Evolutionary conservation across 2,113 vertebrate genomes (phyloP).

Genomic region (Cebidichthys violaceus): DNA sequence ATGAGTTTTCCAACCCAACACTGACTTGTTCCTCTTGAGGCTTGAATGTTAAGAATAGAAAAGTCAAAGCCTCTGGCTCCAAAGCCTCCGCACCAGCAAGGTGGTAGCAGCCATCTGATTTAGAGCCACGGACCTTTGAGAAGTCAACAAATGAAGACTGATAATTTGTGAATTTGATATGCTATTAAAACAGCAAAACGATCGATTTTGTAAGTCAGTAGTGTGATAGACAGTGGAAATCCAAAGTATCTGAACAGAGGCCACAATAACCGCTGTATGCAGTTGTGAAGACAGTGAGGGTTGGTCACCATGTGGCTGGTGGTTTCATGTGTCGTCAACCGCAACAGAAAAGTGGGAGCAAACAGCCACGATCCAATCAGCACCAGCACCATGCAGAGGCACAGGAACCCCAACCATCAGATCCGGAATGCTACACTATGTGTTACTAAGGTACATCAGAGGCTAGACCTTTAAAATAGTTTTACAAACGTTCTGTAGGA

Average conservation of each 20-base stretch:
- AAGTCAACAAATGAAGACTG: neutral
- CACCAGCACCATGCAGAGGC: constrained; percentile 96
- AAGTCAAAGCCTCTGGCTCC: constrained; percentile 69
- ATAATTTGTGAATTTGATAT: constrained; percentile 2
- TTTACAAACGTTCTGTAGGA: neutral
- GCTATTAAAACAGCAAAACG: neutral
- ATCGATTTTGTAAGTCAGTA: neutral
- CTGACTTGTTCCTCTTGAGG: constrained; percentile 47
- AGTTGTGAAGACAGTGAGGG: constrained; percentile 83
- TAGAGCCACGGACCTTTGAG: constrained; percentile 78
- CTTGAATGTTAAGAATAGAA: constrained; percentile 28
- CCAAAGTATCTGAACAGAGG: neutral
- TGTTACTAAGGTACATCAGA: constrained; percentile 10
- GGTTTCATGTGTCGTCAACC: constrained; percentile 99
- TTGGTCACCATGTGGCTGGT: constrained; percentile 96
- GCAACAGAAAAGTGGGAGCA: constrained; percentile 99
- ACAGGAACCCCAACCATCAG: constrained; percentile 85
- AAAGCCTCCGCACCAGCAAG: constrained; percentile 79
- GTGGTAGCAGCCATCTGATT: constrained; percentile 63
- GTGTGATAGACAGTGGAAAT: neutral
- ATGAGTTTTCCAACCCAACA: constrained; percentile 91
- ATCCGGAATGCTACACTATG: constrained; percentile 18
- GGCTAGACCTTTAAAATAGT: neutral
- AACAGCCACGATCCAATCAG: constrained; percentile 99
- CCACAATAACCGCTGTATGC: constrained; percentile 13